phyloP scores from a whole-genome alignment of 2,888 invertebrate genomes.

The Apocheima hispidaria region DNA sequence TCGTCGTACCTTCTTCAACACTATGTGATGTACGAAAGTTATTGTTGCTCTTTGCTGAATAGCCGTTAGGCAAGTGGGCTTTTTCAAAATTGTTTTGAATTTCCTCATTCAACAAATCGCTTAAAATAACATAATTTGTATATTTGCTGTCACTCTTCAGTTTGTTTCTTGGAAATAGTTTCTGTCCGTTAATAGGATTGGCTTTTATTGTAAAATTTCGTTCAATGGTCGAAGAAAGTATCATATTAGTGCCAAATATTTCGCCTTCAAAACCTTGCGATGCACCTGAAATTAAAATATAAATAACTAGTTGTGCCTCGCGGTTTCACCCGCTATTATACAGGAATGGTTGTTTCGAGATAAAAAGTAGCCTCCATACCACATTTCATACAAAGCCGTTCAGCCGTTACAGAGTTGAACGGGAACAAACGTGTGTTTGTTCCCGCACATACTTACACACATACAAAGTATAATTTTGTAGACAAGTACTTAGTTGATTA shows the following conservation, averaged over 20 bases:
- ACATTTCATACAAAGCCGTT: no score
- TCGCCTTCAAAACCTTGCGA: conserved; percentile 90
- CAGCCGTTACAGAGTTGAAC: no score
- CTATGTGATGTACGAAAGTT: conserved; percentile 58
- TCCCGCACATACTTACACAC: no score
- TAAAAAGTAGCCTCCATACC: no score
- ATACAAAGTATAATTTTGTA: no score
- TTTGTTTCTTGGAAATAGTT: conserved; percentile 64
- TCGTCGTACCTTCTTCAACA: conserved; percentile 34
- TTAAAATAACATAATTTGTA: conserved; percentile 66
- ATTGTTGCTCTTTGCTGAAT: conserved; percentile 53
- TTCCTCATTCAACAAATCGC: conserved; percentile 63
- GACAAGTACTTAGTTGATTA: no score
- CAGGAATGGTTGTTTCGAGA: no score
- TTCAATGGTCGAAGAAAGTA: conserved; percentile 86
- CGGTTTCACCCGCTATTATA: no score
- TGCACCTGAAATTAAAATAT: conserved; percentile 67
- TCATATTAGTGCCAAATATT: conserved; percentile 88
- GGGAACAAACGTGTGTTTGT: no score
- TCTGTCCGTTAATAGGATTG: conserved; percentile 63
- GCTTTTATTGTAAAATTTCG: conserved; percentile 65
- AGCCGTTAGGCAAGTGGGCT: conserved; percentile 39
- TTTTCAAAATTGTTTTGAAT: conserved; percentile 62
- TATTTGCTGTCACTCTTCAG: conserved; percentile 54
- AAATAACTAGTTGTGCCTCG: background rate